A percentile compares a stretch with the other conserved stretches of the same genome.
phyloP scores from a whole-genome alignment of 1,140 invertebrate genomes.

The Saccostrea echinata region DNA sequence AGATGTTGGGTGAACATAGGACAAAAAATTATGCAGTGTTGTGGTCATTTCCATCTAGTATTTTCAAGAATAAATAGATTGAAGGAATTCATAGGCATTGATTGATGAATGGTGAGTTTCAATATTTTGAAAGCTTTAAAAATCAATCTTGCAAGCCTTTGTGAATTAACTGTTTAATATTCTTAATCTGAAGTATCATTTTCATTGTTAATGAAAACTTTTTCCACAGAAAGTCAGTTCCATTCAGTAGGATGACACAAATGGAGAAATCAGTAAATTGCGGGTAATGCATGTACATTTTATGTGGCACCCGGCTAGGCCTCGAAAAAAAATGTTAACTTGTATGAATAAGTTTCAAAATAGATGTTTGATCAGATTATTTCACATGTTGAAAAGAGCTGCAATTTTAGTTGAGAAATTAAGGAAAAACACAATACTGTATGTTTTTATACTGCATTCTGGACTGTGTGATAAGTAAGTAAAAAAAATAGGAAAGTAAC shows the following conservation, averaged over 20 bases:
- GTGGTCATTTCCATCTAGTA: not conserved
- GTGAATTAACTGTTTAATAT: conserved; percentile 20
- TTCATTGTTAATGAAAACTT: not conserved
- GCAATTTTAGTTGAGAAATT: no score
- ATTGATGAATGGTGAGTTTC: conserved; percentile 31
- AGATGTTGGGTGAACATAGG: conserved; percentile 29
- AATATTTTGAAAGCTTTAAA: conserved; percentile 23
- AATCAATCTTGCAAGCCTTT: not conserved
- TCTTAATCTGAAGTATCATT: conserved; percentile 2
- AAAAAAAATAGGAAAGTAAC: no score
- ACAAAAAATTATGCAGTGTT: conserved; percentile 11
- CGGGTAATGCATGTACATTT: no score
- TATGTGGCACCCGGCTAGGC: no score
- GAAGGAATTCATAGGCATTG: not conserved
- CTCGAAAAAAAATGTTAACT: no score
- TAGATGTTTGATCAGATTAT: no score
- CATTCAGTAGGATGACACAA: not conserved
- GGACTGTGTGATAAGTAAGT: no score
- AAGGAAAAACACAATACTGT: no score
- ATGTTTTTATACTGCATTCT: no score
- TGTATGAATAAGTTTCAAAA: no score
- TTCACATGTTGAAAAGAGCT: no score
- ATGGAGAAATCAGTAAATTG: not conserved
- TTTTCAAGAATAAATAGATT: not conserved
- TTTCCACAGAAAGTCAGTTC: not conserved